phyloP scores from a whole-genome alignment of 1,140 invertebrate species.

The Lithobius niger region DNA sequence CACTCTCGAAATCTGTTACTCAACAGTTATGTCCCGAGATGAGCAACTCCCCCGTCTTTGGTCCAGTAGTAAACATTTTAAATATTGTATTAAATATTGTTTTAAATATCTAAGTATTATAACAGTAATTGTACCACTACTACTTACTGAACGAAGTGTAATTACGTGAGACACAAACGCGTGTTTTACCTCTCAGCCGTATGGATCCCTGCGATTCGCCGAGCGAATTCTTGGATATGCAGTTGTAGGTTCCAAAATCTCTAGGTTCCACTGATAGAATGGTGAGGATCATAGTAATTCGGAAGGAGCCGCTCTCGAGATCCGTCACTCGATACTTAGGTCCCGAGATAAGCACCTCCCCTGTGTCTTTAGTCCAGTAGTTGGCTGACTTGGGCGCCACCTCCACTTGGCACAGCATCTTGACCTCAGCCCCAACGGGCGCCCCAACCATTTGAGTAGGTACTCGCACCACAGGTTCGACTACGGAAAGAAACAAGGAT shows the following conservation, averaged over 20 bases:
- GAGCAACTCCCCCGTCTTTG: conserved; percentile 66
- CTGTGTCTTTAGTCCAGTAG: conserved; percentile 66
- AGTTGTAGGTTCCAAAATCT: background rate
- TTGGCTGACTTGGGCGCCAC: conserved; percentile 77
- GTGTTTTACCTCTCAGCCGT: background rate
- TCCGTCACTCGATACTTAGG: background rate
- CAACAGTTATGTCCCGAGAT: background rate
- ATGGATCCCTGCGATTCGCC: background rate
- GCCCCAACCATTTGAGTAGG: conserved; percentile 78
- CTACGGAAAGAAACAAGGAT: no score
- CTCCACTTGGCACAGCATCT: conserved; percentile 75
- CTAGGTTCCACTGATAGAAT: background rate
- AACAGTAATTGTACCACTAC: no score
- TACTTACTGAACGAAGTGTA: no score
- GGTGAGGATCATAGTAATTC: background rate
- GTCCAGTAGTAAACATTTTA: conserved; percentile 85
- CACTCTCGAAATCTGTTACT: background rate
- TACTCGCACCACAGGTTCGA: conserved; percentile 73
- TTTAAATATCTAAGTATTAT: no score
- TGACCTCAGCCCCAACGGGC: conserved; percentile 67
- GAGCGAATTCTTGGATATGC: background rate
- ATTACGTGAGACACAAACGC: no score
- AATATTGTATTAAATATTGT: no score
- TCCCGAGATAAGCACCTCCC: conserved; percentile 49
- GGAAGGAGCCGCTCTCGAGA: background rate